Evolutionary conservation across 2,888 invertebrate species (phyloP), one percentile per base, ranked within the genome.

Genomic region (Drosophila kokeensis): DNA sequence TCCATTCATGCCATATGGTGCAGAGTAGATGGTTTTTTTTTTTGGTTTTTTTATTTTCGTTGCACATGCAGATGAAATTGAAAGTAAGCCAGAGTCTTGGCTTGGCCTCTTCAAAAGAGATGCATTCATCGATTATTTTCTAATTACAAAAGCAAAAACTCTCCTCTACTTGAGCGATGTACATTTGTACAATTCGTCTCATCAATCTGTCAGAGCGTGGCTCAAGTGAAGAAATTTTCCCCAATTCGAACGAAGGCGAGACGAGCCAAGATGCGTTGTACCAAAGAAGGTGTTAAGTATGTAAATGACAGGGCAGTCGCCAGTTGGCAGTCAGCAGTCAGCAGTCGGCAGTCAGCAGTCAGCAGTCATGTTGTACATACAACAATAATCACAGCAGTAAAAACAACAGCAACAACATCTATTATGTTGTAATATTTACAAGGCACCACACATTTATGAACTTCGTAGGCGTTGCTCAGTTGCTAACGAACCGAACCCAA

Each of bases 381-480:
- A 73, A 62, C 55, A 45, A 45, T 45, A 24, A 45, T 45, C 45
- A 45, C 45, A 54, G 30, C 21, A 55, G 27, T 55, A 57, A 50
- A 50, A 65, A 54, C 18, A 40, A 53, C 34, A 55, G 45, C 50
- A 45, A 69, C 62, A 15, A 45, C 24, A 45, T 45, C 4, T 45
- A 68, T 83, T 77, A 86, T 86, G 90, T 89, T 88, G 85, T 86
- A 86, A 86, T 86, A 88, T 86, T 90, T 90, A 88, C 87, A 72
- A 75, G 54, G 24, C 45, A 55, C 38, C 52, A 24, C 27, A 21
- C 55, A 48, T 48, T 57, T 24, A 27, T 24, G 48, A 63, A 57
- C 36, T 59, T 70, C 65, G 82, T 79, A 81, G 79, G 79, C 78
- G 81, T 65, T 57, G n/a, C 50, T 40, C 32, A 21, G 15, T 40